Conservation (phyloP, 2,888 invertebrate genomes). For the Brachynemurus nebulosus region DNA sequence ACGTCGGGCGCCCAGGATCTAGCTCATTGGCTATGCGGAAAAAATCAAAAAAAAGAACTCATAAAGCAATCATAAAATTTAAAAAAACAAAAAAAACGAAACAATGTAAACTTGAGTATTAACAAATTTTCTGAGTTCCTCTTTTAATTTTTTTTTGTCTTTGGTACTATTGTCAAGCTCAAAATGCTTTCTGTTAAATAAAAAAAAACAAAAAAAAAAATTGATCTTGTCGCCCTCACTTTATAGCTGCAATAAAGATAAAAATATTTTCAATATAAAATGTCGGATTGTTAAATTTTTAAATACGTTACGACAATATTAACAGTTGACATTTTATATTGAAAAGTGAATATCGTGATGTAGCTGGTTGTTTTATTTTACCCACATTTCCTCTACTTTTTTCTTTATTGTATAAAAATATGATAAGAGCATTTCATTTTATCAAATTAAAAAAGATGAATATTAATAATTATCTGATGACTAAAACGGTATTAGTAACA, state of each 20-base stretch:
- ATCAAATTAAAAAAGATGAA: no score
- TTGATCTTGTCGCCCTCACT: slow-evolving; percentile 5
- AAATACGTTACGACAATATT: not conserved
- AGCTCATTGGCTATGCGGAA: not conserved
- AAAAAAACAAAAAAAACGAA: not conserved
- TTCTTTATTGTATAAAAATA: no score
- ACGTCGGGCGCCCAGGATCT: no score
- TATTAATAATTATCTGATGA: no score
- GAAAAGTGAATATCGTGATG: not conserved
- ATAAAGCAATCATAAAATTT: not conserved
- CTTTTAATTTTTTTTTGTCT: not conserved
- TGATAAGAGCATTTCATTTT: no score
- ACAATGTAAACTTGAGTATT: not conserved
- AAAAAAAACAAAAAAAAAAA: not conserved
- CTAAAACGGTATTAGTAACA: no score
- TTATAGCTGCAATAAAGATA: slow-evolving; percentile 7
- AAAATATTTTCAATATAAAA: slow-evolving; percentile 4
- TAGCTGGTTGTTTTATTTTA: slow-evolving; percentile 1
- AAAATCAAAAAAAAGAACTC: not conserved
- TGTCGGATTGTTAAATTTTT: slow-evolving; percentile 1
- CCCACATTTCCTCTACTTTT: no score
- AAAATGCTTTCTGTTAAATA: slow-evolving; percentile 8
- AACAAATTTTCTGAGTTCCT: not conserved
- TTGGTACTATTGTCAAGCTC: slow-evolving; percentile 8
- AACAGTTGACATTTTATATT: not conserved